Evolutionary conservation across 2,113 vertebrate species (phyloP).

Genomic region (Sarotherodon lohbergeri): DNA sequence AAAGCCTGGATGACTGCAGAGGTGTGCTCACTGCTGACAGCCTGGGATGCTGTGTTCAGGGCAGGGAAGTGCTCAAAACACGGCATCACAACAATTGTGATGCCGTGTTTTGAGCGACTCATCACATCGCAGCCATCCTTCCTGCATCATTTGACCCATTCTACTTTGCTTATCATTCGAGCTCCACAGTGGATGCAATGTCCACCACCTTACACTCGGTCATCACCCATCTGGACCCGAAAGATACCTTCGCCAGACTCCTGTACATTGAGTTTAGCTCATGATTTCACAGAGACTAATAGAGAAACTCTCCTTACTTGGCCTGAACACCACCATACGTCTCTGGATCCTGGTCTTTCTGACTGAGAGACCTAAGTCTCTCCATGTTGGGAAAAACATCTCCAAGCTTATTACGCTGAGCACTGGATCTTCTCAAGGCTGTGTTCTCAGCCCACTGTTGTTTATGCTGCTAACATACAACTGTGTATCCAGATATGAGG

Average conservation of each 20-base stretch:
- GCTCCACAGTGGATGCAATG: no score
- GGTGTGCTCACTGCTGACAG: no score
- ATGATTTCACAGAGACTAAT: background rate
- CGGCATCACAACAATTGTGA: no score
- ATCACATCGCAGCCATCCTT: no score
- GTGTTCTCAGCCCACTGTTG: background rate
- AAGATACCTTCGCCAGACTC: background rate
- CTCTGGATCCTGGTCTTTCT: background rate
- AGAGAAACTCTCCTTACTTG: background rate
- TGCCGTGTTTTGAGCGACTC: no score
- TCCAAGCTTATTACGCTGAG: background rate
- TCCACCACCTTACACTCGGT: background rate
- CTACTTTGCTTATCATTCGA: no score
- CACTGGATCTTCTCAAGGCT: background rate
- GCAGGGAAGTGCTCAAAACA: no score
- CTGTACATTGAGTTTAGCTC: background rate
- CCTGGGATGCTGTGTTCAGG: no score
- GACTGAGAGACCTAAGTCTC: background rate
- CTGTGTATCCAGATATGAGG: background rate
- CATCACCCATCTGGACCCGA: background rate
- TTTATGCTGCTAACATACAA: background rate
- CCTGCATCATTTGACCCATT: no score
- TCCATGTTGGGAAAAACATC: background rate
- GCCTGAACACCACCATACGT: background rate
- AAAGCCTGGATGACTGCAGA: no score